phyloP scores from a whole-genome alignment of 2,888 invertebrate species.

The Pristionchus mayeri region DNA sequence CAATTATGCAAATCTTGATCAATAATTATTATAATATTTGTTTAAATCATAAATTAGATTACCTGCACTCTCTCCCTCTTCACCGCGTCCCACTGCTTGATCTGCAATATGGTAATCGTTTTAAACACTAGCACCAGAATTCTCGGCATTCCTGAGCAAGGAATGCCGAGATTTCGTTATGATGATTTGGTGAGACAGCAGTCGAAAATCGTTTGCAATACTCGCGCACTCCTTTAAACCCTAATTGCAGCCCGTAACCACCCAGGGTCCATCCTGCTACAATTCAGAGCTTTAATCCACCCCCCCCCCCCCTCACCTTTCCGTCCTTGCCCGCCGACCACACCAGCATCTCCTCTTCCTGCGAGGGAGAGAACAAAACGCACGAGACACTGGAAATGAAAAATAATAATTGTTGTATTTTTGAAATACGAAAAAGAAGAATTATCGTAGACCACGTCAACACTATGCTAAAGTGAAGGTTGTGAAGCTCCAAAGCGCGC shows the following conservation, averaged over 20 bases:
- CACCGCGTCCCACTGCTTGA: slow-evolving; percentile 98
- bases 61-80: slow-evolving; percentile 88
- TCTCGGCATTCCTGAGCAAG: too few species aligned
- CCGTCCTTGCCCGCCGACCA: slow-evolving; percentile 95
- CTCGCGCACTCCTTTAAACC: too few species aligned
- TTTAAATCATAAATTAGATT: too few species aligned
- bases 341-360: slow-evolving; percentile 91
- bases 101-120: slow-evolving; percentile 60
- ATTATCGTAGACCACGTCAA: background rate
- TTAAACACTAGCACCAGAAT: background rate
- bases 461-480: too few species aligned
- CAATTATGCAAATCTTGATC: too few species aligned
- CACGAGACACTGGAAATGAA: slow-evolving; percentile 84
- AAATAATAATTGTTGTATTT: background rate
- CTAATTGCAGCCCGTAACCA: too few species aligned
- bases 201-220: too few species aligned
- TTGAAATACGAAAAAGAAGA: background rate
- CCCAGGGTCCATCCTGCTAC: too few species aligned
- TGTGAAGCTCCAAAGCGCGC: too few species aligned
- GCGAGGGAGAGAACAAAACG: slow-evolving; percentile 88
- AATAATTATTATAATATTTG: too few species aligned
- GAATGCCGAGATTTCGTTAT: too few species aligned
- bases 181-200: too few species aligned
- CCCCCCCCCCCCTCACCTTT: slow-evolving; percentile 77
- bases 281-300: background rate